These are phyloP conservation scores for Luperina nickerlii DNA, from an alignment of 2,888 invertebrate species.

Conservation along the genomic window DNA sequence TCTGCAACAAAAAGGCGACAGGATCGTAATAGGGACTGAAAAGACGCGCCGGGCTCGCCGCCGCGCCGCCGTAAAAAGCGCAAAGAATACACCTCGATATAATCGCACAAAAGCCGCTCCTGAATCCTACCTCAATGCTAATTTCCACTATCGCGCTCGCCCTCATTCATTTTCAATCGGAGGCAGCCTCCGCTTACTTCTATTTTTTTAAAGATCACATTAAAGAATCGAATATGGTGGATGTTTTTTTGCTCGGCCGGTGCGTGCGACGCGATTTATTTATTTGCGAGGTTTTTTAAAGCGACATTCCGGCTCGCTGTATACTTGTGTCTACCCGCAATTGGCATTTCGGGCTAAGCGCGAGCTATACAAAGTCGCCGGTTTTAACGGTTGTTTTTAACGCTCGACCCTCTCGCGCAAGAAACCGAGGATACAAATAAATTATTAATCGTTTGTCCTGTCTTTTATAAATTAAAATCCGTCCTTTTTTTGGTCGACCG, in stretches of 20 bases:
- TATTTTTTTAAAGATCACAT: constrained; percentile 90
- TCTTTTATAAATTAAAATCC: constrained; percentile 90
- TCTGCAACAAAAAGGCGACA: constrained; percentile 87
- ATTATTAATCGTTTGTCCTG: constrained; percentile 91
- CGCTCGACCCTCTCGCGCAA: constrained; percentile 88
- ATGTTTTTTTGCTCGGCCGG: constrained; percentile 86
- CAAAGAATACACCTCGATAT: constrained; percentile 91
- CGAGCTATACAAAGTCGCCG: constrained; percentile 89
- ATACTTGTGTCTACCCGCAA: constrained; percentile 90
- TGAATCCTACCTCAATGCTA: constrained; percentile 90
- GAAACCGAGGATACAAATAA: constrained; percentile 90
- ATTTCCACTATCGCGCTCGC: constrained; percentile 91
- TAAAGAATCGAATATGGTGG: constrained; percentile 90
- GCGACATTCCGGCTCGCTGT: constrained; percentile 90
- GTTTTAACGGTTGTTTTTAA: constrained; percentile 91
- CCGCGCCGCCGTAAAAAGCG: constrained; percentile 88
- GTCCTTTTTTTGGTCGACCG: constrained; percentile 86
- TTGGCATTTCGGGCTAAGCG: constrained; percentile 90
- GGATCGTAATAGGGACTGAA: constrained; percentile 86
- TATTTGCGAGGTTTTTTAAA: constrained; percentile 90
- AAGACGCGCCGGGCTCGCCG: constrained; percentile 82
- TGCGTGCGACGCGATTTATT: constrained; percentile 90
- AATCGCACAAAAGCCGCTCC: constrained; percentile 90
- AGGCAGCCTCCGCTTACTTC: constrained; percentile 86
- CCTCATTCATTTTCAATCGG: constrained; percentile 91